phyloP scores from a whole-genome alignment of 2,113 vertebrate genomes.

The Laticauda colubrina region DNA sequence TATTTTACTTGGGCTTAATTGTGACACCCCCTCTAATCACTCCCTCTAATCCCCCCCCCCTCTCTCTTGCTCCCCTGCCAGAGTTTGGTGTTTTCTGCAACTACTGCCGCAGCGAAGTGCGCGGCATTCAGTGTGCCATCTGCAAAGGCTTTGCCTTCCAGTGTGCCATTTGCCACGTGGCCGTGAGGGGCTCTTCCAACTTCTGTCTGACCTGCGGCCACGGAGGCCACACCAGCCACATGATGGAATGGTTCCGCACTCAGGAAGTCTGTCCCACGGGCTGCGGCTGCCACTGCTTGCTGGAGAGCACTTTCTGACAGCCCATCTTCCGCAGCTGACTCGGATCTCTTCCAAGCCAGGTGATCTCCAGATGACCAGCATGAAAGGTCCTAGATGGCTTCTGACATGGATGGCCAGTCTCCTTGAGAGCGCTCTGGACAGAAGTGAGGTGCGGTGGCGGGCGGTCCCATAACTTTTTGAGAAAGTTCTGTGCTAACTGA shows the following conservation, averaged over 20 bases:
- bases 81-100: constrained; percentile 96
- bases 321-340: accelerated
- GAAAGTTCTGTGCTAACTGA: neutral
- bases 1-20: neutral
- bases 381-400: constrained; percentile 6
- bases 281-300: constrained; percentile 92
- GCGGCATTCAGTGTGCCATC: constrained; percentile 88
- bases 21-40: neutral
- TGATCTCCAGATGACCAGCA: neutral
- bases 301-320: constrained; percentile 92
- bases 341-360: accelerated
- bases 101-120: constrained; percentile 91
- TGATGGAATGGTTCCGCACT: constrained; percentile 97
- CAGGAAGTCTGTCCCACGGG: constrained; percentile 95
- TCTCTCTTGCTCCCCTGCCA: constrained; percentile 48
- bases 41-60: neutral
- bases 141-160: constrained; percentile 97
- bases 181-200: constrained; percentile 92
- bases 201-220: constrained; percentile 97
- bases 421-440: constrained; percentile 11
- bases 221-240: constrained; percentile 93
- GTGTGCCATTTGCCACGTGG: constrained; percentile 95
- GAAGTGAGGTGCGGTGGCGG: neutral
- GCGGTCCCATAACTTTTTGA: neutral
- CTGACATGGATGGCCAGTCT: neutral